These are phyloP conservation scores for Eupithecia subfuscata DNA, from an alignment of 2,888 invertebrate genomes.

Conservation along the genomic window DNA sequence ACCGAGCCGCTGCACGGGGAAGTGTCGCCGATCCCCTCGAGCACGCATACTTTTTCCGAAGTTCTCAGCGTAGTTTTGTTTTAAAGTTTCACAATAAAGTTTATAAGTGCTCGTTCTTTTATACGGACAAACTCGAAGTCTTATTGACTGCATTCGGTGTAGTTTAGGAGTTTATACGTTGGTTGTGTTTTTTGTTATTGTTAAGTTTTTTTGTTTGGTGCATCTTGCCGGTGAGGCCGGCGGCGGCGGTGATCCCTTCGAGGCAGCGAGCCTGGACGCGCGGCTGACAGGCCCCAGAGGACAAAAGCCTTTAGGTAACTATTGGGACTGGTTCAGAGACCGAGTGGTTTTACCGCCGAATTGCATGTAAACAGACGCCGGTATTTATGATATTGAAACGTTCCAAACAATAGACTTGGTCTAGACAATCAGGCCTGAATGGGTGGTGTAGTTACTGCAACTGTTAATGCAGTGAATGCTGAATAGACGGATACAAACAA, in stretches of 20 bases:
- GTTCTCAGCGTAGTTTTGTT: conserved; percentile 80
- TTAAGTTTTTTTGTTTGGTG: conserved; percentile 84
- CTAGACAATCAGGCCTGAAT: conserved; percentile 33
- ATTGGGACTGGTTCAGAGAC: conserved; percentile 53
- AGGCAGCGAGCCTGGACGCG: conserved; percentile 78
- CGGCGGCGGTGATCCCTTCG: conserved; percentile 61
- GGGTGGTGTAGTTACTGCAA: conserved; percentile 28
- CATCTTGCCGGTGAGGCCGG: conserved; percentile 81
- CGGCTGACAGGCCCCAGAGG: conserved; percentile 71
- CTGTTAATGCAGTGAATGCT: conserved; percentile 24
- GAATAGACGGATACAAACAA: conserved; percentile 23
- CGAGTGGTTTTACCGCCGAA: conserved; percentile 49
- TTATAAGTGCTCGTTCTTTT: conserved; percentile 74
- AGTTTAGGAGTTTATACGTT: conserved; percentile 78
- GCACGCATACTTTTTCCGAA: conserved; percentile 82
- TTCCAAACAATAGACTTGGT: conserved; percentile 47
- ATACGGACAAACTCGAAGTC: conserved; percentile 69
- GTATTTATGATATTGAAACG: conserved; percentile 46
- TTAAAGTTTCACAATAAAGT: conserved; percentile 78
- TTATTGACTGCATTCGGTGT: conserved; percentile 72
- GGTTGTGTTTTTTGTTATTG: conserved; percentile 83
- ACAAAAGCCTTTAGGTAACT: conserved; percentile 82
- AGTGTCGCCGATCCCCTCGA: conserved; percentile 75
- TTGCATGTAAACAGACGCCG: conserved; percentile 52
- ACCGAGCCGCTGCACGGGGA: conserved; percentile 77